Conservation (phyloP, 2,888 invertebrate species). For the Laothoe populi region DNA sequence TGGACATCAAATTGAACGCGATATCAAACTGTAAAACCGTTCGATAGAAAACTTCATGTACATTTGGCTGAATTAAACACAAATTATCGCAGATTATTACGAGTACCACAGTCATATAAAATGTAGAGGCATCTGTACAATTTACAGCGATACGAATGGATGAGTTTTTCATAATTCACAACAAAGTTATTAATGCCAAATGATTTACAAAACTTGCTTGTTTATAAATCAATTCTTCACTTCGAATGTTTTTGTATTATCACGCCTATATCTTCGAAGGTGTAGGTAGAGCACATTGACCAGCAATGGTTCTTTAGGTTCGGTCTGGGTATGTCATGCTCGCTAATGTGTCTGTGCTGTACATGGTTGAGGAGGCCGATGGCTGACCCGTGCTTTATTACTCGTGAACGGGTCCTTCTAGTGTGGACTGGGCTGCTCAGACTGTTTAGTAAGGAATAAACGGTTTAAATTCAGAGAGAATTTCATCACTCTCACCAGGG, state of each 20-base stretch:
- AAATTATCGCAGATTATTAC: neutral
- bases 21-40: conserved; percentile 7
- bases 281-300: too few species aligned
- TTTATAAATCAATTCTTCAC: neutral
- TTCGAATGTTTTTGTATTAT: neutral
- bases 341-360: too few species aligned
- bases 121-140: neutral
- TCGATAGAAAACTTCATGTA: neutral
- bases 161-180: neutral
- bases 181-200: conserved; percentile 7
- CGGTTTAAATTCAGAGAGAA: too few species aligned
- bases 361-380: too few species aligned
- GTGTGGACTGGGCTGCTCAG: too few species aligned
- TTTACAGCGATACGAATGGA: neutral
- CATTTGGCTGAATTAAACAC: neutral
- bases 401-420: too few species aligned
- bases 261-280: too few species aligned
- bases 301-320: too few species aligned
- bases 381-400: too few species aligned
- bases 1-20: neutral
- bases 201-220: conserved; percentile 3
- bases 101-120: neutral
- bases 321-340: too few species aligned
- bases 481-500: too few species aligned
- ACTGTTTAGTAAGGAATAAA: too few species aligned